Evolutionary conservation across 2,113 vertebrate genomes (phyloP).

Genomic region (Antechinus flavipes): DNA sequence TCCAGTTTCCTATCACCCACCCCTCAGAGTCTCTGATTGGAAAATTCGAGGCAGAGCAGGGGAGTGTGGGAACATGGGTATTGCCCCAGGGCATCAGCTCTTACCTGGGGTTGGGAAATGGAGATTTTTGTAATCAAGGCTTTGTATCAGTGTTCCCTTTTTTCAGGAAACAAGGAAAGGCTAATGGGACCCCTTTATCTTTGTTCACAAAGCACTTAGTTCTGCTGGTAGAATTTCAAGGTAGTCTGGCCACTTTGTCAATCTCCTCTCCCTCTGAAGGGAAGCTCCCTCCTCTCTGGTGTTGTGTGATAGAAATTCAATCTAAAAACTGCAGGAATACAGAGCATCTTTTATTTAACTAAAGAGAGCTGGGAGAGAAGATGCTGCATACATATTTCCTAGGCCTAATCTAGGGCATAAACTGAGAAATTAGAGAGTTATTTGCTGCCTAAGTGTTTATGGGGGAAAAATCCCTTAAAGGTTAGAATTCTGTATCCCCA

Average conservation of each 20-base stretch:
- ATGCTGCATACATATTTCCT: neutral
- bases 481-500: neutral
- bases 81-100: slow-evolving; percentile 64
- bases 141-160: slow-evolving; percentile 57
- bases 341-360: slow-evolving; percentile 53
- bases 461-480: neutral
- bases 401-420: neutral
- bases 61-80: slow-evolving; percentile 56
- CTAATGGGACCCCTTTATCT: slow-evolving; percentile 65
- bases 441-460: neutral
- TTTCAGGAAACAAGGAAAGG: slow-evolving; percentile 64
- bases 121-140: slow-evolving; percentile 78
- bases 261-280: slow-evolving; percentile 39
- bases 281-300: slow-evolving; percentile 63
- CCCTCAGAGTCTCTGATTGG: slow-evolving; percentile 65
- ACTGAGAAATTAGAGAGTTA: neutral
- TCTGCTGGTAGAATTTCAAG: slow-evolving; percentile 59
- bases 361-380: slow-evolving; percentile 35
- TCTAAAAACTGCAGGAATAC: slow-evolving; percentile 40
- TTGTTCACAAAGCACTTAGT: slow-evolving; percentile 61
- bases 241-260: slow-evolving; percentile 54
- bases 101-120: slow-evolving; percentile 80
- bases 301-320: slow-evolving; percentile 26
- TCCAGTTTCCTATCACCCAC: slow-evolving; percentile 80
- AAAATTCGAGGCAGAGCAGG: neutral